A percentile compares a stretch with the other conserved stretches of the same genome.
These are phyloP conservation scores for Cathartes aura DNA, from an alignment of 2,113 vertebrate genomes.

Conservation along the genomic window DNA sequence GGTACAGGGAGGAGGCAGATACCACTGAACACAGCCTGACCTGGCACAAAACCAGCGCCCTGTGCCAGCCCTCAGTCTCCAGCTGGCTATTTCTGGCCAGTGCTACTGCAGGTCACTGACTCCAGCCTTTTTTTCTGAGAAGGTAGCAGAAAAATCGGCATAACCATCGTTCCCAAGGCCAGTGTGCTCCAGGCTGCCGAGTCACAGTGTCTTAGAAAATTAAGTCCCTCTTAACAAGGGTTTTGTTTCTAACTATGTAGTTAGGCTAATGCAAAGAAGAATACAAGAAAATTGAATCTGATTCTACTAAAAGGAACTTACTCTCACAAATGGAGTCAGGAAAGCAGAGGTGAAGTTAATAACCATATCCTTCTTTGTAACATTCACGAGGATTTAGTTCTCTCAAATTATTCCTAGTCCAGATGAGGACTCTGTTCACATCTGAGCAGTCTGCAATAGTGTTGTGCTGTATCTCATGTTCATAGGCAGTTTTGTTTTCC, in stretches of 20 bases:
- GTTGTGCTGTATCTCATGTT: not conserved
- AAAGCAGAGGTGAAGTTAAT: not conserved
- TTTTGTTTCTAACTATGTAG: not conserved
- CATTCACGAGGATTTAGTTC: not conserved
- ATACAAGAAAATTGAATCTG: not conserved
- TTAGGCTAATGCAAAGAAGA: slow-evolving; percentile 1
- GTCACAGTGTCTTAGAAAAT: slow-evolving; percentile 20
- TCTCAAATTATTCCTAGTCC: not conserved
- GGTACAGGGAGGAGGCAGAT: not conserved
- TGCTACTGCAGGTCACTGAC: not conserved
- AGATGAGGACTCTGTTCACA: not conserved
- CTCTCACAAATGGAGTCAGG: not conserved
- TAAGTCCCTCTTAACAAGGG: not conserved
- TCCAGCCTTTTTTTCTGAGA: not conserved
- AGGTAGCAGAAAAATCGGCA: not conserved
- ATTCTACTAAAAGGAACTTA: slow-evolving; percentile 18
- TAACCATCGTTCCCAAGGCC: not conserved
- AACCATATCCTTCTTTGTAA: not conserved
- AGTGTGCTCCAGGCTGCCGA: not conserved
- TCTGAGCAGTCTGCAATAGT: not conserved
- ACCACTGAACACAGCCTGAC: not conserved
- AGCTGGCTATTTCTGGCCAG: not conserved
- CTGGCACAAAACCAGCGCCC: not conserved
- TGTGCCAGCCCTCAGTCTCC: not conserved
- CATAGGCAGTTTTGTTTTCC: not conserved